Percentiles rank a stretch among this genome's conserved stretches.
These are phyloP conservation scores for Athalia cordata DNA, from an alignment of 2,888 invertebrate genomes.

Conservation along the genomic window DNA sequence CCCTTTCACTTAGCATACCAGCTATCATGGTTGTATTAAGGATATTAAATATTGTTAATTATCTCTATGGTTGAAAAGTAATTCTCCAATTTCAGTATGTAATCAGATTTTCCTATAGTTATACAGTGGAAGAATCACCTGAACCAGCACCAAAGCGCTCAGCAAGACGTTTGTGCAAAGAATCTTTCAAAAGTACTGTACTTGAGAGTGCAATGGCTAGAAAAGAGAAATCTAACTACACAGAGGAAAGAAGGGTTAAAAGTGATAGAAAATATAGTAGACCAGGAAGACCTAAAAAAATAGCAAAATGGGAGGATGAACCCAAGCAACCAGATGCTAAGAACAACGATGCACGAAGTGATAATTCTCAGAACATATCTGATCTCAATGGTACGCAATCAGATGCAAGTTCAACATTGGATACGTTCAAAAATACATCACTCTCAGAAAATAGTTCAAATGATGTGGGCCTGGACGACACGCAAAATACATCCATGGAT, in stretches of 20 bases:
- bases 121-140: conserved; percentile 65
- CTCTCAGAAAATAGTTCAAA: conserved; percentile 54
- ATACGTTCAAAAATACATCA: conserved; percentile 57
- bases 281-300: conserved; percentile 68
- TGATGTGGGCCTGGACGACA: conserved; percentile 55
- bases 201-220: conserved; percentile 83
- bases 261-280: conserved; percentile 66
- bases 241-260: conserved; percentile 65
- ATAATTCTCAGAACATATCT: conserved; percentile 51
- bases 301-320: conserved; percentile 57
- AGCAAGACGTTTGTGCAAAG: conserved; percentile 79
- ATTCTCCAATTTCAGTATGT: not conserved
- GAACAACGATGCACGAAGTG: conserved; percentile 53
- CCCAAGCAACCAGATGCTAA: conserved; percentile 53
- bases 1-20: too few species aligned
- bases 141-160: conserved; percentile 79
- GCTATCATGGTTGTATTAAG: too few species aligned
- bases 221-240: conserved; percentile 82
- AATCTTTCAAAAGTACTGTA: conserved; percentile 76
- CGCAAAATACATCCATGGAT: conserved; percentile 60
- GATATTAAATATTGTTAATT: too few species aligned
- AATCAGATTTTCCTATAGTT: conserved; percentile 53
- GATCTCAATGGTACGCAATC: conserved; percentile 57
- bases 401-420: conserved; percentile 59
- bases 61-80: not conserved